phyloP scores from a whole-genome alignment of 1,140 invertebrate species.

The Drosophila cardini region DNA sequence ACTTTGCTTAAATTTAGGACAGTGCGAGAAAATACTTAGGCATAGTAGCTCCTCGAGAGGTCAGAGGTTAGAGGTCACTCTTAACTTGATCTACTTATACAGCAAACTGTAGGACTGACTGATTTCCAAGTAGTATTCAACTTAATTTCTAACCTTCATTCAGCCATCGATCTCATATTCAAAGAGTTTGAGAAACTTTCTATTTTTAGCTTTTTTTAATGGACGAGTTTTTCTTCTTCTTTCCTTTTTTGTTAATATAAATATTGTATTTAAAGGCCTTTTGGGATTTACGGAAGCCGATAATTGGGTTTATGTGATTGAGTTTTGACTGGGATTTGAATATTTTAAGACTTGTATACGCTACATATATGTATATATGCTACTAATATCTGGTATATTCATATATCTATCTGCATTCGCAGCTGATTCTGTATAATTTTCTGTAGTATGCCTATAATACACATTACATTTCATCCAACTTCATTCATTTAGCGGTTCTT shows the following conservation, averaged over 20 bases:
- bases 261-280: constrained; percentile 11
- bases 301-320: constrained; percentile 34
- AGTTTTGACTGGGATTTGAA: constrained; percentile 28
- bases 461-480: constrained; percentile 30
- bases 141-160: background rate
- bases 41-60: constrained; percentile 7
- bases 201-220: too few species aligned
- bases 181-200: constrained; percentile 25
- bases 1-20: constrained; percentile 36
- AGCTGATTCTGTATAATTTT: constrained; percentile 22
- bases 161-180: constrained; percentile 15
- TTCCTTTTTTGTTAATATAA: constrained; percentile 14
- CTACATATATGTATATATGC: constrained; percentile 16
- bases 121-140: background rate
- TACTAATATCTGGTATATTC: constrained; percentile 35
- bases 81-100: constrained; percentile 3
- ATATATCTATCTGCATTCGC: constrained; percentile 36
- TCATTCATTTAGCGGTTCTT: constrained; percentile 31
- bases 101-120: constrained; percentile 23
- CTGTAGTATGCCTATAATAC: constrained; percentile 59
- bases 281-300: constrained; percentile 38
- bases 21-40: constrained; percentile 21
- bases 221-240: constrained; percentile 63
- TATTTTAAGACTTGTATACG: constrained; percentile 1
- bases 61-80: constrained; percentile 9